Evolutionary conservation across 2,797 vertebrate species (phyloP).

Genomic region (Falco naumanni): DNA sequence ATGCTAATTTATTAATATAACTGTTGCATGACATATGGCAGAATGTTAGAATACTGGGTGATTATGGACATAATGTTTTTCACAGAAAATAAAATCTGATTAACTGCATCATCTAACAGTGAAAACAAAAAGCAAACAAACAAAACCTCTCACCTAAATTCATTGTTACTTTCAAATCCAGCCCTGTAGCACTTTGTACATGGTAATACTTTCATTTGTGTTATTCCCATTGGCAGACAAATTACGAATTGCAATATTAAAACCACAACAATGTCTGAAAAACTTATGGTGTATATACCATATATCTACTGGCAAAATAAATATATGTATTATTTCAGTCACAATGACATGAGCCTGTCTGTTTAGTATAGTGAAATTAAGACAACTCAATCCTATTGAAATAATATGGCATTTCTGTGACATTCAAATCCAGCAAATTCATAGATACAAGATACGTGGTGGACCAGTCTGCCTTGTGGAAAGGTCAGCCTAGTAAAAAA

Average conservation of each 20-base stretch:
- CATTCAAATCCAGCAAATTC: not conserved
- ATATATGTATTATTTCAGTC: not conserved
- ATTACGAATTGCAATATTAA: not conserved
- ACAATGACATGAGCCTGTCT: not conserved
- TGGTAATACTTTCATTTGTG: not conserved
- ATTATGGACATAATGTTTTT: not conserved
- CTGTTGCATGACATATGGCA: not conserved
- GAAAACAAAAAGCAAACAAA: not conserved
- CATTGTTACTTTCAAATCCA: not conserved
- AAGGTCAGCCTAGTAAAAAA: not conserved
- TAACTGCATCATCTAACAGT: not conserved
- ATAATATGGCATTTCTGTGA: not conserved
- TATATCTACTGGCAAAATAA: not conserved
- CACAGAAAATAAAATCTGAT: not conserved
- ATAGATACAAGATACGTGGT: not conserved
- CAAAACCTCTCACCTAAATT: not conserved
- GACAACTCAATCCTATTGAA: not conserved
- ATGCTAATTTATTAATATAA: conserved; percentile 17
- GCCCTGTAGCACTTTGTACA: not conserved
- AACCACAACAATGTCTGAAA: not conserved
- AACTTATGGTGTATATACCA: accelerated
- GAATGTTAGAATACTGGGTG: not conserved
- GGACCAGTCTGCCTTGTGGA: not conserved
- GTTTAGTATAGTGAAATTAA: not conserved
- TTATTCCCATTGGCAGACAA: not conserved